Evolutionary conservation across 2,888 invertebrate genomes (phyloP), one percentile per base, ranked within the genome.

Genomic region (Idaea straminata): DNA sequence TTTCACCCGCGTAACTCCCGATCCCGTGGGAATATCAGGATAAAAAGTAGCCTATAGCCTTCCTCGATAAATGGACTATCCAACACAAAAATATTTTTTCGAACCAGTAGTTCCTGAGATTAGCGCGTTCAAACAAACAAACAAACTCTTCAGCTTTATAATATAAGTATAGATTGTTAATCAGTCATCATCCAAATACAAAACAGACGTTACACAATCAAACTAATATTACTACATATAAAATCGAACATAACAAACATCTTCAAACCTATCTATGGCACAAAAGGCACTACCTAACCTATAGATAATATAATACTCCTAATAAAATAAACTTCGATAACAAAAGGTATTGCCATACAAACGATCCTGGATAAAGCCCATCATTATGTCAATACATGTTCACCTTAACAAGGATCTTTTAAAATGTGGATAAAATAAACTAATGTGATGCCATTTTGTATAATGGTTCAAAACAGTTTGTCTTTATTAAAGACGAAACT

Each of bases 341-440:
- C 47, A 47, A 47, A 13, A 47, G 47, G 10, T 47, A 47, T 47
- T 47, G 47, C 47, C 25, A 13, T 47, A 4, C 13, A 47, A 47
- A 47, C 47, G 47, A 47, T 47, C 47, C 7, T 59, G 15, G 58
- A 58, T 16, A n/a, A n/a, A 58, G 34, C 59, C 59, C 34, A 34
- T 59, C 13, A 16, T 59, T 10, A 59, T 59, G 59, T 59, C 59
- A 59, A 59, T 59, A 59, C 59, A 16, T 34, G 34, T 59, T 59
- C 34, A 59, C 13, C 59, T 59, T 34, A 25, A 1, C 13, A 47
- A 47, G 47, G 47, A 47, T 47, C 47, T 47, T 47, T 47, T 47
- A 6, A 10, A 47, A 47, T 6, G 47, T 47, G 10, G 47, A 47
- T 13, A 47, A 47, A 2, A 25, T 1, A 47, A 13, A 47, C 10